Evolutionary conservation across 2,113 vertebrate genomes (phyloP), one percentile per base, ranked within the genome.

Genomic region (Vireo altiloquus): DNA sequence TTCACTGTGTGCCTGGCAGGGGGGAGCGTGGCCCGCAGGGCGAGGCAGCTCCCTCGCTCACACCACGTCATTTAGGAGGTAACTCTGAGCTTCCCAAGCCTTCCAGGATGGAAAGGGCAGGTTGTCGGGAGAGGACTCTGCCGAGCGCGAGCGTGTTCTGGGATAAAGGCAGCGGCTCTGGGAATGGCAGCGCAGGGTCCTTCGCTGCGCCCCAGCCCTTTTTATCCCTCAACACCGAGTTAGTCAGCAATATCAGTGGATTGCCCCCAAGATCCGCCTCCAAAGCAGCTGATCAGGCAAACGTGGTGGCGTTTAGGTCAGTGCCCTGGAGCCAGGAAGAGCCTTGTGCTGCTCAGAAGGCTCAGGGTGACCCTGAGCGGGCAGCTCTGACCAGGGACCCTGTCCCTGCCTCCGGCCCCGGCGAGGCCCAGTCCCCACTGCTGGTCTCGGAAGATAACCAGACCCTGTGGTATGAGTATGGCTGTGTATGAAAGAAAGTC

Each of bases 391-490:
- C 49, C 71, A 70, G 28, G 68, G 95, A 97, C 47, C 84, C 87
- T 75, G 56, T 27, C 40, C 94, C 94, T 77, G 39, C 97, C 54
- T 80, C 87, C 50, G 39, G 84, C 59, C 89, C 93, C 75, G 95
- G 95, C 68, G 97, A 98, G 31, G 97, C 98, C 44, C 97, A 98
- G 70, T 70, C 97, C 37, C 94, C 94, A 2, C 87, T 98, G 22
- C 95, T 98, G 94, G 98, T 97, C 95, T 98, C 99, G 80, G 99
- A 99, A 96, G 99, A 99, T 91, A 99, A 97, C 82, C 98, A 99
- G 79, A 99, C 99, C 61, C 95, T 99, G 96, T 99, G 99, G 99
- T 99, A 99, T 49, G 99, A 99, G 96, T 99, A 99, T 88, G 99
- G 99, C 92, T 99, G 99, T 96, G 98, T 99, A 57, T 99, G 97